phyloP scores from a whole-genome alignment of 2,888 invertebrate genomes.

The Alitta virens region DNA sequence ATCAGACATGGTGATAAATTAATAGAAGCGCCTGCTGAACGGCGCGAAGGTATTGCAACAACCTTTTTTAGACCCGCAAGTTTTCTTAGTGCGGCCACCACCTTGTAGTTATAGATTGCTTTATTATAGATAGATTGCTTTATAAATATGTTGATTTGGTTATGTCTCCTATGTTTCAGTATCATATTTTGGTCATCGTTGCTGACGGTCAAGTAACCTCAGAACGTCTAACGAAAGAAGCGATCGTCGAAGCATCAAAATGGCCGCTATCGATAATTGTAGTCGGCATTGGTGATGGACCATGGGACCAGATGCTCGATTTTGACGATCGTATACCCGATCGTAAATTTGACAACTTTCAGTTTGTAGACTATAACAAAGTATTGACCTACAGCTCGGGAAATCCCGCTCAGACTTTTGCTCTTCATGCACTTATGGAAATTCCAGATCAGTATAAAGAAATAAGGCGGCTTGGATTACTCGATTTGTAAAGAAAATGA shows the following conservation, averaged over 20 bases:
- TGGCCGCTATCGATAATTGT: constrained; percentile 60
- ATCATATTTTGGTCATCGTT: constrained; percentile 61
- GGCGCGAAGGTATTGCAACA: too few relatives aligned
- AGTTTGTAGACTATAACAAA: constrained; percentile 60
- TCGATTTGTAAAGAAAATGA: constrained; percentile 26
- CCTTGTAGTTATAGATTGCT: too few relatives aligned
- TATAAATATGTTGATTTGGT: too few relatives aligned
- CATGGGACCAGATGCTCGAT: constrained; percentile 61
- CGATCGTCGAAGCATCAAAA: constrained; percentile 60
- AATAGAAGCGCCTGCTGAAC: too few relatives aligned
- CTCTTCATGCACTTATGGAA: constrained; percentile 61
- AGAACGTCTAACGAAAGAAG: constrained; percentile 58
- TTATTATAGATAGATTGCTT: too few relatives aligned
- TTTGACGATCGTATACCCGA: constrained; percentile 60
- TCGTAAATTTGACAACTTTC: constrained; percentile 61
- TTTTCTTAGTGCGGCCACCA: too few relatives aligned
- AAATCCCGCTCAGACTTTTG: constrained; percentile 54
- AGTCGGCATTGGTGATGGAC: constrained; percentile 62
- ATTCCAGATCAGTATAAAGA: constrained; percentile 59
- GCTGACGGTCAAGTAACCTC: constrained; percentile 61
- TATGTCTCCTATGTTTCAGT: constrained; percentile 46
- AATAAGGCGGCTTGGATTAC: constrained; percentile 42
- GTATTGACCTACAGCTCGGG: constrained; percentile 42
- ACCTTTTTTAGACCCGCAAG: too few relatives aligned
- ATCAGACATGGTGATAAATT: too few relatives aligned